Percentiles rank a stretch among this genome's conserved stretches.
Conservation (phyloP, 2,797 vertebrate species). For the Sebastolobus altivelis region DNA sequence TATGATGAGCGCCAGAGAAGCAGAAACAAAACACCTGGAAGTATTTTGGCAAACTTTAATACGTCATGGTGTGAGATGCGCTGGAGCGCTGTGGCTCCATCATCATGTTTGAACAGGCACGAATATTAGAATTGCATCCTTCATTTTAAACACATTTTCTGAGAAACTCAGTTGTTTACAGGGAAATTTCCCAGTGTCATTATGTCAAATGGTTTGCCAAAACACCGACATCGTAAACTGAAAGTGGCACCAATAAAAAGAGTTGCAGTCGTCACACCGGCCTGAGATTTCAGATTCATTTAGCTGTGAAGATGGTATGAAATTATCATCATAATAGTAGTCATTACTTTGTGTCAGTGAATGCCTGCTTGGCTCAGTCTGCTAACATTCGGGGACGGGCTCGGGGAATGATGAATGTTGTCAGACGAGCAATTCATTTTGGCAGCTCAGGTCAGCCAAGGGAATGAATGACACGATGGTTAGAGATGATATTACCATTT, state of each 20-base stretch:
- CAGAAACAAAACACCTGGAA: conserved; percentile 48
- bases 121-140: conserved; percentile 67
- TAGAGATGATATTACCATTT: conserved; percentile 68
- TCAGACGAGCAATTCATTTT: conserved; percentile 69
- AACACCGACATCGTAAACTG: conserved; percentile 41
- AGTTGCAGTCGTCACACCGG: conserved; percentile 5
- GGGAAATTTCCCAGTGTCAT: conserved; percentile 36
- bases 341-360: conserved; percentile 61
- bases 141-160: conserved; percentile 40
- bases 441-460: conserved; percentile 68
- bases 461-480: conserved; percentile 63
- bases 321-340: conserved; percentile 66
- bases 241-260: conserved; percentile 32
- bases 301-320: conserved; percentile 58
- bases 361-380: conserved; percentile 60
- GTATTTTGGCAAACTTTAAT: conserved; percentile 41
- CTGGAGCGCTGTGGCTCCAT: conserved; percentile 31
- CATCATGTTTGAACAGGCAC: conserved; percentile 59
- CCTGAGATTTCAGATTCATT: conserved; percentile 56
- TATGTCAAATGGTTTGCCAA: conserved; percentile 38
- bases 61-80: conserved; percentile 32
- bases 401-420: conserved; percentile 65
- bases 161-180: conserved; percentile 48
- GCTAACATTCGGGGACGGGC: conserved; percentile 58
- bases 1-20: conserved; percentile 35